These are phyloP conservation scores for Cyanoderma ruficeps DNA, from an alignment of 2,113 vertebrate species.

Conservation along the genomic window DNA sequence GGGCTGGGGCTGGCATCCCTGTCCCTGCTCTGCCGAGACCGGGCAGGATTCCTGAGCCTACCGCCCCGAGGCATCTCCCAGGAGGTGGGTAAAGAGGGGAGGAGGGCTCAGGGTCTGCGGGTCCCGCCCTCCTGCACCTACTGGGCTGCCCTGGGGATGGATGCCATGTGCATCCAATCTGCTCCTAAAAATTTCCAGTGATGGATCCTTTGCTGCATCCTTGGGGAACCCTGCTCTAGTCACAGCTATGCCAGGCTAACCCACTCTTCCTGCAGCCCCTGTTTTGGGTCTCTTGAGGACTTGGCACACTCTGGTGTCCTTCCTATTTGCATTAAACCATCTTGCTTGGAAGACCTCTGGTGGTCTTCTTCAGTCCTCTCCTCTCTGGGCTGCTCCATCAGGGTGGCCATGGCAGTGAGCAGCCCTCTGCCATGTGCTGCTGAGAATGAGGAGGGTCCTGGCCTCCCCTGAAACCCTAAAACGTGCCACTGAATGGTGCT, in stretches of 20 bases:
- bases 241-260: neutral
- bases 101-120: neutral
- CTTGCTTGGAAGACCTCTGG: neutral
- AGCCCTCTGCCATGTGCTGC: rapidly evolving
- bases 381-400: neutral
- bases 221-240: neutral
- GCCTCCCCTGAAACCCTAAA: neutral
- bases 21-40: rapidly evolving
- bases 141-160: neutral
- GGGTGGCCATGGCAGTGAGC: rapidly evolving
- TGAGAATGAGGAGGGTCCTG: neutral
- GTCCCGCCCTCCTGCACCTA: rapidly evolving
- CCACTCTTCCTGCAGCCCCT: neutral
- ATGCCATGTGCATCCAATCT: rapidly evolving
- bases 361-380: neutral
- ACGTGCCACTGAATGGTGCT: neutral
- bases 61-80: neutral
- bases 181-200: neutral
- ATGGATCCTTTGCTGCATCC: neutral
- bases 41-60: neutral
- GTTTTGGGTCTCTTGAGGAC: neutral
- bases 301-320: neutral
- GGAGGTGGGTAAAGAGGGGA: neutral
- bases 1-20: neutral
- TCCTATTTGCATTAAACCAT: neutral